A percentile compares a stretch with the other conserved stretches of the same genome.
These are phyloP conservation scores for Idaea biselata DNA, from an alignment of 2,888 invertebrate genomes.

Conservation along the genomic window DNA sequence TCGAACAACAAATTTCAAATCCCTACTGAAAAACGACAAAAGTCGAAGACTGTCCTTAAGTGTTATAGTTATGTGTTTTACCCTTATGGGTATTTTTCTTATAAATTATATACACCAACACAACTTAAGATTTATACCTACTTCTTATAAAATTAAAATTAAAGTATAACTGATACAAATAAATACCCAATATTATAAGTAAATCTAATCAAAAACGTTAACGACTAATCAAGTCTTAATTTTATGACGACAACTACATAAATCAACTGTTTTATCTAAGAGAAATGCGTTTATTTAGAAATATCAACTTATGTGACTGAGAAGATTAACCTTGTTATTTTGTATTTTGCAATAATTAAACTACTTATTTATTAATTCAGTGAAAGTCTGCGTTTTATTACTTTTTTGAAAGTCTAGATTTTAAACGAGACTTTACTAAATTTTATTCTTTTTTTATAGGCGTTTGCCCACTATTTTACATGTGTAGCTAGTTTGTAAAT, in stretches of 20 bases:
- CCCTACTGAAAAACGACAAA: no score
- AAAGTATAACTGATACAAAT: no score
- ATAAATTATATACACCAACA: no score
- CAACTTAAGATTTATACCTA: no score
- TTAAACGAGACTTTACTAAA: not conserved
- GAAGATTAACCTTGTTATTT: not conserved
- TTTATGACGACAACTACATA: not conserved
- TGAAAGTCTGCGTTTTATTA: not conserved
- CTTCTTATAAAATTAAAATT: no score
- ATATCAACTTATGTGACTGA: not conserved
- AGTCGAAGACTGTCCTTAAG: not conserved
- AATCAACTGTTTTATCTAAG: not conserved
- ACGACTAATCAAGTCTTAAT: not conserved
- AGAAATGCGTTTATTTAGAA: not conserved
- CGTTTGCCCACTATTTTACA: not conserved
- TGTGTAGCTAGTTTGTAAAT: not conserved
- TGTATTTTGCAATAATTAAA: not conserved
- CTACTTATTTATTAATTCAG: not conserved
- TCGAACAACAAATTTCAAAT: no score
- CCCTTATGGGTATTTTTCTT: no score
- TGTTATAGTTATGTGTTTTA: not conserved
- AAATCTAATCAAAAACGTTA: not conserved
- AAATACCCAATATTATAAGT: not conserved
- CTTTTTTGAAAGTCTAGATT: not conserved
- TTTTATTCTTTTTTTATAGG: not conserved